These are phyloP conservation scores for Phymatocera aterrima DNA, from an alignment of 2,888 invertebrate genomes.

Conservation along the genomic window DNA sequence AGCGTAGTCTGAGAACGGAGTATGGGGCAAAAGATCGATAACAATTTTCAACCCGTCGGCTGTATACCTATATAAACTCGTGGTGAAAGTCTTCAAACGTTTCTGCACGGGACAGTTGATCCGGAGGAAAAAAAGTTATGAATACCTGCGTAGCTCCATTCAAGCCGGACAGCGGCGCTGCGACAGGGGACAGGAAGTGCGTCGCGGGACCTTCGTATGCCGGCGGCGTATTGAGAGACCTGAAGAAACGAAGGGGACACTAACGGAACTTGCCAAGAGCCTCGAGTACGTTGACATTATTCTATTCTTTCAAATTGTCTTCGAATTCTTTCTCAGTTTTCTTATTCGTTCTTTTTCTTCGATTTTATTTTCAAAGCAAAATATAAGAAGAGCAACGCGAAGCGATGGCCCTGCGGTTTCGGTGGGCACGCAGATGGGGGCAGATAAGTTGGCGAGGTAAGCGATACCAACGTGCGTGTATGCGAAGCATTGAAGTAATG, in stretches of 20 bases:
- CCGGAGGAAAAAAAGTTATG: constrained; percentile 58
- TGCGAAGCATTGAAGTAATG: constrained; percentile 26
- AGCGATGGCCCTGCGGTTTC: constrained; percentile 11
- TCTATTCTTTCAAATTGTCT: constrained; percentile 3
- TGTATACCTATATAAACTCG: not conserved
- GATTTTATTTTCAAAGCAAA: not conserved
- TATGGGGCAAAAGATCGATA: constrained; percentile 19
- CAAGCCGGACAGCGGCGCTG: constrained; percentile 48
- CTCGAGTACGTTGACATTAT: constrained; percentile 32
- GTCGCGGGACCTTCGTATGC: constrained; percentile 23
- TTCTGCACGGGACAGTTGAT: constrained; percentile 56
- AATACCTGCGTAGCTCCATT: constrained; percentile 58
- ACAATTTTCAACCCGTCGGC: not conserved
- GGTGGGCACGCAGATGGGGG: constrained; percentile 24
- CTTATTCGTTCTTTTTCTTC: not conserved
- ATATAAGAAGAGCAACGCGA: constrained; percentile 28
- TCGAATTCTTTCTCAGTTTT: constrained; percentile 15
- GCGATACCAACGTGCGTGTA: constrained; percentile 50
- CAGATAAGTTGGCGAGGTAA: constrained; percentile 50
- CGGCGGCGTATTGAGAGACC: constrained; percentile 22
- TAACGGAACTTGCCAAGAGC: constrained; percentile 31
- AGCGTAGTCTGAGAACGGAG: not conserved
- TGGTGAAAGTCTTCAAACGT: constrained; percentile 18
- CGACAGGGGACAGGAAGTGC: constrained; percentile 38
- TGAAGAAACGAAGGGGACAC: not conserved